Evolutionary conservation across 2,797 vertebrate species (phyloP).

Genomic region (Dicrostonyx torquatus): DNA sequence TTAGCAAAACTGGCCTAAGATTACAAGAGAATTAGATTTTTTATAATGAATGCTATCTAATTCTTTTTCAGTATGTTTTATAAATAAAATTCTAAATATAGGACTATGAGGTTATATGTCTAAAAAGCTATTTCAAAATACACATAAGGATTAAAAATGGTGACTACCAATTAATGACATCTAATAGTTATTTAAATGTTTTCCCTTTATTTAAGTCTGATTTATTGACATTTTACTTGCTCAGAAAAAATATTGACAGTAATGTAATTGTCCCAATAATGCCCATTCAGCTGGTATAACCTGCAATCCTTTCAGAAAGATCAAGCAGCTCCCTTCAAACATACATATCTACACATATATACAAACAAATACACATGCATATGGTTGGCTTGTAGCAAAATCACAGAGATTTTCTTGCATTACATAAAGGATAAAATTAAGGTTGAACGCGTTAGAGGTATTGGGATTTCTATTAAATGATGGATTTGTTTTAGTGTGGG

Average conservation of each 20-base stretch:
- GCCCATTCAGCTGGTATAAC: conserved; percentile 24
- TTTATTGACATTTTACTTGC: conserved; percentile 39
- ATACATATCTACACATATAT: not conserved
- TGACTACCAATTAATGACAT: conserved; percentile 33
- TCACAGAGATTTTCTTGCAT: not conserved
- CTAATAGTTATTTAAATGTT: conserved; percentile 21
- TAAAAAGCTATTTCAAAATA: conserved; percentile 9
- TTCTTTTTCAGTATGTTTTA: conserved; percentile 3
- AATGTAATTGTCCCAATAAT: conserved; percentile 15
- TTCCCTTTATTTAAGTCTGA: conserved; percentile 19
- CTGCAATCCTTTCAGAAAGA: not conserved
- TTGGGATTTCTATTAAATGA: not conserved
- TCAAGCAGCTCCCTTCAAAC: conserved; percentile 38
- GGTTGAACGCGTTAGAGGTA: not conserved
- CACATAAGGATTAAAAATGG: conserved; percentile 25
- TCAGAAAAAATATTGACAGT: conserved; percentile 47
- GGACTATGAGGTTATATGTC: not conserved
- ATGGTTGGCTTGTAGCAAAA: not conserved
- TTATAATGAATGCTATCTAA: conserved; percentile 11
- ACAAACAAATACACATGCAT: not conserved
- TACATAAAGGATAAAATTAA: not conserved
- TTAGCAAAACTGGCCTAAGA: conserved; percentile 25
- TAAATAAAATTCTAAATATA: conserved; percentile 51
- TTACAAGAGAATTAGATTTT: conserved; percentile 45
- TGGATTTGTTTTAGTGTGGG: conserved; percentile 44